Evolutionary conservation across 2,888 invertebrate genomes (phyloP).

Genomic region (Tupiocoris notatus): DNA sequence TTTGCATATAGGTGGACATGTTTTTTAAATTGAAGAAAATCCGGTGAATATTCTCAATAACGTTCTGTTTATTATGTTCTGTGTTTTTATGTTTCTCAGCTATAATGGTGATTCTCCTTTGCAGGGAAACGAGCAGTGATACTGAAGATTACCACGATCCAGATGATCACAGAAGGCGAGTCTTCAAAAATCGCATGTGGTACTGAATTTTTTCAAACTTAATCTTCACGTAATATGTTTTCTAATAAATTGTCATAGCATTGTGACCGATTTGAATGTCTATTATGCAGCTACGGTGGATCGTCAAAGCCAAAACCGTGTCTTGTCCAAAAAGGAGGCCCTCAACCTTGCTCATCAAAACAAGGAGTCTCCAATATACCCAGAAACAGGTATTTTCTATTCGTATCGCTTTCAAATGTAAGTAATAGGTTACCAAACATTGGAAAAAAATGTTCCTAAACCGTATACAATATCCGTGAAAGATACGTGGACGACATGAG

Average conservation of each 20-base stretch:
- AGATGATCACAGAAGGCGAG: slow-evolving; percentile 66
- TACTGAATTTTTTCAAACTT: slow-evolving; percentile 53
- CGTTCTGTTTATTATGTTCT: no score
- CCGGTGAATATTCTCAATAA: no score
- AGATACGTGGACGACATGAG: no score
- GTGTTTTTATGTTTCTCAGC: no score
- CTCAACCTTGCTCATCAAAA: slow-evolving; percentile 58
- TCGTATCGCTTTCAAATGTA: not conserved
- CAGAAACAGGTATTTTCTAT: slow-evolving; percentile 55
- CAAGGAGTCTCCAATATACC: slow-evolving; percentile 53
- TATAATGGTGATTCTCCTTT: slow-evolving; percentile 50
- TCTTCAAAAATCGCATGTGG: slow-evolving; percentile 71
- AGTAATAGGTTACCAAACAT: no score
- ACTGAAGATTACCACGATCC: slow-evolving; percentile 78
- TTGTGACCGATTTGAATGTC: slow-evolving; percentile 44
- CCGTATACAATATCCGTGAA: no score
- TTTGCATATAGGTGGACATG: no score
- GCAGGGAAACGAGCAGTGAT: slow-evolving; percentile 75
- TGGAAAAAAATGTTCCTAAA: no score
- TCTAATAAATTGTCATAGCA: no score
- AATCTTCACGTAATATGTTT: no score
- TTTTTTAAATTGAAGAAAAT: no score
- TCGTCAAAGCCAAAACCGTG: slow-evolving; percentile 65
- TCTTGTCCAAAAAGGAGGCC: slow-evolving; percentile 59
- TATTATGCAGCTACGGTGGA: slow-evolving; percentile 61